Percentiles rank a stretch among this genome's conserved stretches.
phyloP scores from a whole-genome alignment of 2,888 invertebrate species.

The Autographa pulchrina region DNA sequence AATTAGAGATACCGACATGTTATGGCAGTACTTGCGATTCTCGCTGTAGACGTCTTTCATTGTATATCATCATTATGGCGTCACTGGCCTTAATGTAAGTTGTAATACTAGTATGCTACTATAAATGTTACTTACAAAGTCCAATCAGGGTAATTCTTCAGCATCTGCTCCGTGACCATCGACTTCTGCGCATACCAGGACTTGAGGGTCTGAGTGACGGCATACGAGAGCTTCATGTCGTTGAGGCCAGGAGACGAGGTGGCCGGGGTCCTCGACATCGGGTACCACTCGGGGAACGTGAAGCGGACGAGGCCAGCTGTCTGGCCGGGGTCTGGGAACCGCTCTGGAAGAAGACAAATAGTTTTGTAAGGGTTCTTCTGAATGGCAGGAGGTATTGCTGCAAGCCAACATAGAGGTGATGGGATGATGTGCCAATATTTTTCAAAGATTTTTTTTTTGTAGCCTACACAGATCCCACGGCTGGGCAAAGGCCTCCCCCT shows the following conservation, averaged over 20 bases:
- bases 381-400: background rate
- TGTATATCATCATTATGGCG: too few relatives aligned
- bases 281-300: slow-evolving; percentile 68
- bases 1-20: too few relatives aligned
- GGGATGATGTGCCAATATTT: too few relatives aligned
- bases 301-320: slow-evolving; percentile 66
- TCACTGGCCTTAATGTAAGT: too few relatives aligned
- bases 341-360: slow-evolving; percentile 63
- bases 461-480: too few relatives aligned
- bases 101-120: too few relatives aligned
- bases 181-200: slow-evolving; percentile 70
- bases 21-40: too few relatives aligned
- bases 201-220: slow-evolving; percentile 60
- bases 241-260: slow-evolving; percentile 58
- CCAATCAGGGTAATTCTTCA: slow-evolving; percentile 66
- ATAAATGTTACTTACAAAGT: slow-evolving; percentile 61
- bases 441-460: too few relatives aligned
- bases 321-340: slow-evolving; percentile 73
- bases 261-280: slow-evolving; percentile 31
- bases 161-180: slow-evolving; percentile 60
- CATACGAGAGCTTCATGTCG: slow-evolving; percentile 63
- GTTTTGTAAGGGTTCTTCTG: background rate
- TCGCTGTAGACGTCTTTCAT: too few relatives aligned
- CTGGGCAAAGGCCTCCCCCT: too few relatives aligned
- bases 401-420: too few relatives aligned